Conservation (phyloP, 37 sponge, comb jelly and placozoan species). For the Crambe crambe region DNA sequence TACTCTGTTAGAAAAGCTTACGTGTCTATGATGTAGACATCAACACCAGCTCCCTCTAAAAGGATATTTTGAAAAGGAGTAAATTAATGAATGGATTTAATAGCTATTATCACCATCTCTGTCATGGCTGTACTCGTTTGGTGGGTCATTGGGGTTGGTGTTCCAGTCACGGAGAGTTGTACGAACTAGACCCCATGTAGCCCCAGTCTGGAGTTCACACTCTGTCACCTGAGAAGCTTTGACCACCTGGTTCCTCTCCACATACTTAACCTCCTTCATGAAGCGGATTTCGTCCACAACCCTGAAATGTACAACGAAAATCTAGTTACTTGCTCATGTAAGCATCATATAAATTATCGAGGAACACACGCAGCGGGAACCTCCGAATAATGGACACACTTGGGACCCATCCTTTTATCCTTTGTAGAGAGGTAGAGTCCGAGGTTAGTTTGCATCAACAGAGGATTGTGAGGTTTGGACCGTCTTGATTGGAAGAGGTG, state of each 20-base stretch:
- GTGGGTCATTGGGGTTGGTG: background rate
- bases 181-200: conserved; percentile 41
- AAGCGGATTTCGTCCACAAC: conserved; percentile 21
- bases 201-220: conserved; percentile 27
- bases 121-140: conserved; percentile 23
- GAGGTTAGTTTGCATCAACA: no score
- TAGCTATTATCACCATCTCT: background rate
- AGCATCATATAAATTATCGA: no score
- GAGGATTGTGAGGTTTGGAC: no score
- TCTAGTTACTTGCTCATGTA: background rate
- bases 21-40: conserved; percentile 74
- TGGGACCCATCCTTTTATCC: no score
- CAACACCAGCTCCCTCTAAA: conserved; percentile 54
- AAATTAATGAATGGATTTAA: background rate
- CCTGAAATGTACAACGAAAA: conserved; percentile 14
- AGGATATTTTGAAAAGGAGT: background rate
- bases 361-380: no score
- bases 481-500: no score
- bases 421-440: no score
- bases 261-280: conserved; percentile 38
- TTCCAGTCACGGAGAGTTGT: conserved; percentile 5
- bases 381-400: no score
- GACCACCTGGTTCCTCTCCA: conserved; percentile 34
- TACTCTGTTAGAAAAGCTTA: conserved; percentile 25
- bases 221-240: conserved; percentile 12